Percentiles rank a stretch among this genome's conserved stretches.
Conservation (phyloP, 2,888 invertebrate genomes). For the Tipula confusa region DNA sequence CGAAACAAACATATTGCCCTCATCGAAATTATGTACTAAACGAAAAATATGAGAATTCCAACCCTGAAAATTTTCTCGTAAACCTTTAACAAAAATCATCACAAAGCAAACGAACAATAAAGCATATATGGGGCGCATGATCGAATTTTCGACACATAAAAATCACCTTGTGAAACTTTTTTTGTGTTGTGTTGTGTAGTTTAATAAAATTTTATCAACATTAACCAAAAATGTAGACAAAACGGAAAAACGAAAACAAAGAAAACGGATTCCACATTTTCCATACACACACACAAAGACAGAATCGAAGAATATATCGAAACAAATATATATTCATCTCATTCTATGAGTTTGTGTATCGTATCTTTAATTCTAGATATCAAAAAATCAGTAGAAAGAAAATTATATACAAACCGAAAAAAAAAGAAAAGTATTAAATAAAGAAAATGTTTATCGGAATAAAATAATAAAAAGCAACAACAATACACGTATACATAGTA, state of each 20-base stretch:
- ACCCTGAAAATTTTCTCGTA: not conserved
- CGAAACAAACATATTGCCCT: no score
- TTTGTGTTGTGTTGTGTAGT: no score
- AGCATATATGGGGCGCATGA: not conserved
- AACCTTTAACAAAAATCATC: not conserved
- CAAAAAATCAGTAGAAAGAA: not conserved
- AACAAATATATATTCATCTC: not conserved
- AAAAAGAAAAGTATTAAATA: not conserved
- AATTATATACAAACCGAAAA: not conserved
- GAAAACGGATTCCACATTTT: not conserved
- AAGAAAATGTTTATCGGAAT: not conserved
- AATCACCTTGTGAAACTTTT: not conserved
- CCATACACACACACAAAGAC: not conserved
- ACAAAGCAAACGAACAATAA: not conserved
- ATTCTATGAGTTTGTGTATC: not conserved
- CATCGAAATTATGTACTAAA: not conserved
- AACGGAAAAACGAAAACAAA: not conserved
- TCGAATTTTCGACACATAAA: not conserved
- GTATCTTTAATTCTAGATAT: not conserved
- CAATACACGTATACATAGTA: not conserved
- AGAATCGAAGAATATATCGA: not conserved
- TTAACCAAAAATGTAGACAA: not conserved
- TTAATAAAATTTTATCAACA: not conserved
- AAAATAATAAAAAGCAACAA: not conserved
- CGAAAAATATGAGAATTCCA: not conserved